These are phyloP conservation scores for Noctua fimbriata DNA, from an alignment of 2,888 invertebrate species.

Conservation along the genomic window DNA sequence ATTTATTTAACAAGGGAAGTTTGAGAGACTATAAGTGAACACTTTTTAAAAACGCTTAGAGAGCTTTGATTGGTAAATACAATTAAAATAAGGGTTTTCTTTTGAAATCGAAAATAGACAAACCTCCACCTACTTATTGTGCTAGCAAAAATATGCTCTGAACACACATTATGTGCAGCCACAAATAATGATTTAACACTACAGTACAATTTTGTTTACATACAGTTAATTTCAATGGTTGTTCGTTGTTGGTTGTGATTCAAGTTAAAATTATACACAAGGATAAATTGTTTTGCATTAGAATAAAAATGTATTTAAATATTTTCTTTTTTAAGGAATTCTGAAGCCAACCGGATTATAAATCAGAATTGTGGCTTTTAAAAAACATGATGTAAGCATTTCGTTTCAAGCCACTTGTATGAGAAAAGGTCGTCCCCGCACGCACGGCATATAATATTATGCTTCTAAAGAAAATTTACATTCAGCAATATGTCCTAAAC, in stretches of 20 bases:
- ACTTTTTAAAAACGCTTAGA: neutral
- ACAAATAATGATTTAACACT: constrained; percentile 8
- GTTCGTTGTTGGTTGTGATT: constrained; percentile 10
- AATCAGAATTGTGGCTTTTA: constrained; percentile 33
- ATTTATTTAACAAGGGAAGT: neutral
- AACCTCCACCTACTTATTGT: neutral
- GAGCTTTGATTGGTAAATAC: neutral
- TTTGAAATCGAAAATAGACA: neutral
- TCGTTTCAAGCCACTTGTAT: constrained; percentile 11
- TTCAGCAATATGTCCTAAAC: constrained; percentile 17
- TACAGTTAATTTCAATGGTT: constrained; percentile 22
- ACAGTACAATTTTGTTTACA: constrained; percentile 22
- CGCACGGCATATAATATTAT: constrained; percentile 10
- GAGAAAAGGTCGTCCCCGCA: constrained; percentile 10
- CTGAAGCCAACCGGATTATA: constrained; percentile 10
- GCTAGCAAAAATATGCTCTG: neutral
- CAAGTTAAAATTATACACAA: constrained; percentile 25
- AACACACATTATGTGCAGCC: neutral
- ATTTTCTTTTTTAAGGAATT: neutral
- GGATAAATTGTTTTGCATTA: constrained; percentile 22
- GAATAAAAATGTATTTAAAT: constrained; percentile 24
- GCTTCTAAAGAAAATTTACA: constrained; percentile 30
- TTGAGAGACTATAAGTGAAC: neutral
- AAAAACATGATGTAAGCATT: constrained; percentile 29
- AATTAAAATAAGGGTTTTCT: neutral